phyloP scores from a whole-genome alignment of 1,140 invertebrate genomes.

The Nylanderia fulva region DNA sequence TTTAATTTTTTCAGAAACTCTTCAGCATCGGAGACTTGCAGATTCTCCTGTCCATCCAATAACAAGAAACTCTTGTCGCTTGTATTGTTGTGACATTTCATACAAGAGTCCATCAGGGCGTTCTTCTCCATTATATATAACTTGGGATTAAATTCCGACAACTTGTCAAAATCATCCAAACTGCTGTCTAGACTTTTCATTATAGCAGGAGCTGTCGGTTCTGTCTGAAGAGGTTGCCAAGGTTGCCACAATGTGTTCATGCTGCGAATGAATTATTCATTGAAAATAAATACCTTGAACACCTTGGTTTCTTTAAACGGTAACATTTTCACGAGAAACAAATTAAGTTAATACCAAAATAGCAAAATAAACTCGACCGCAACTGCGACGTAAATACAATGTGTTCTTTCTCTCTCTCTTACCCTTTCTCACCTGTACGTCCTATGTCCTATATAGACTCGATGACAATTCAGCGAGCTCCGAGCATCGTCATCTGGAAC shows the following conservation, averaged over 20 bases:
- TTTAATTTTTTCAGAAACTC: slow-evolving; percentile 86
- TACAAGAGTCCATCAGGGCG: not conserved
- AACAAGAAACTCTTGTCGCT: slow-evolving; percentile 85
- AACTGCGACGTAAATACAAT: not conserved
- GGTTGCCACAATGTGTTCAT: slow-evolving; percentile 44
- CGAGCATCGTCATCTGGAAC: too few species aligned
- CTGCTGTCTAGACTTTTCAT: slow-evolving; percentile 78
- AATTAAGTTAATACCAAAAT: too few species aligned
- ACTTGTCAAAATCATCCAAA: slow-evolving; percentile 66
- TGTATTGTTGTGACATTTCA: slow-evolving; percentile 38
- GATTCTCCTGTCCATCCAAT: slow-evolving; percentile 86
- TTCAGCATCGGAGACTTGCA: slow-evolving; percentile 85
- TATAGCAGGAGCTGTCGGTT: slow-evolving; percentile 64
- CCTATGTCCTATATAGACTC: too few species aligned
- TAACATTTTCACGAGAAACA: too few species aligned
- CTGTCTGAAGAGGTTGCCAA: not conserved
- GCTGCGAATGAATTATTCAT: not conserved
- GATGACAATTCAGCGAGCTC: not conserved
- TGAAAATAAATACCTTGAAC: not conserved
- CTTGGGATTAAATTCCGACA: not conserved
- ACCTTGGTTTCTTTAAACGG: too few species aligned
- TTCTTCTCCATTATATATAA: not conserved
- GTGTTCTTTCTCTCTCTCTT: not conserved
- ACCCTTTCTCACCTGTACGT: not conserved
- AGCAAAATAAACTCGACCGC: not conserved